Base-by-base conservation (phyloP, 2,888 invertebrate genomes). In the Lasius platythorax region DNA sequence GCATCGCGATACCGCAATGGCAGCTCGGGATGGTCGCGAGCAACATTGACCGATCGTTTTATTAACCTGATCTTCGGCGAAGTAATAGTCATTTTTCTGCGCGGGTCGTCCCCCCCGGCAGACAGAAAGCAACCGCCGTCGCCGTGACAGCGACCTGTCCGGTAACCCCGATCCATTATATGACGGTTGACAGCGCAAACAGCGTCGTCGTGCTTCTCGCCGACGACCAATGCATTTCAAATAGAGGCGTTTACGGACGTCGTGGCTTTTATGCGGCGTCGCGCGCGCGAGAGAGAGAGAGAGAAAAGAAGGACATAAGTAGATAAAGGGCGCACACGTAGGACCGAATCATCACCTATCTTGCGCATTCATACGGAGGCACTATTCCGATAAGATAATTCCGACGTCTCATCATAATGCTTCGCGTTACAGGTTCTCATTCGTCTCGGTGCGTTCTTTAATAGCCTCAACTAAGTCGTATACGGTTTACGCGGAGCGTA, bases 201-300 rank as follows among this genome's bases (percentile, higher is more conserved):
- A 93, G 91, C 89, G 76, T 84, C 89, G 85, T 87, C 90, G 89
- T 91, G 73, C 73, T 79, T 18, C 89, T 79, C 86, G 84, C 88
- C 90, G 91, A 93, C 92, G 92, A 86, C 91, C 94, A 93, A 94
- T 94, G 94, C 94, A 94, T 94, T 94, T 93, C 92, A 92, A 94
- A 94, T 93, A 89, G 91, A 91, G 87, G 87, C 85, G 87, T 89
- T 88, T 86, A 86, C 89, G 85, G n/a, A 64, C 61, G 70, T 63
- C 61, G 73, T 28, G 18, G 64, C 58, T 61, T 74, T 83, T 73
- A 68, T 76, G 58, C 66, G 43, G 61, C 70, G n/a, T 58, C 72
- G 56, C 83, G 43, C 82, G 33, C 18, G 23, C 23, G 23, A 23
- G 23, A 23, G 23, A 23, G 23, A 23, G 0, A 23, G 23, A 23